Percentiles rank a stretch among this genome's conserved stretches.
phyloP scores from a whole-genome alignment of 2,113 vertebrate genomes.

The Alaudala cheleensis region DNA sequence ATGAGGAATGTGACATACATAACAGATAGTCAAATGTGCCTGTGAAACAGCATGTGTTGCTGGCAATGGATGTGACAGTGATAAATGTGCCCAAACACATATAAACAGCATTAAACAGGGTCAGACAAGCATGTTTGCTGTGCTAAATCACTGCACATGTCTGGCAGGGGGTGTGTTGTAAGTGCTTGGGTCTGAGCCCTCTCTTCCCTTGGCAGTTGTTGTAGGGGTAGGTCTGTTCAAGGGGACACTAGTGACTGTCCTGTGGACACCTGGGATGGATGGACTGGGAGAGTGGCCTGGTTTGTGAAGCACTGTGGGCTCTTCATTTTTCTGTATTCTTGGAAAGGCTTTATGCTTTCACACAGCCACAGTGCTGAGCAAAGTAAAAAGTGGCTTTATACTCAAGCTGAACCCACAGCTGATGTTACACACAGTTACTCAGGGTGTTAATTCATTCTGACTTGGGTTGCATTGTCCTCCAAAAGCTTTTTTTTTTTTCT shows the following conservation, averaged over 20 bases:
- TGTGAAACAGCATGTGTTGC: neutral
- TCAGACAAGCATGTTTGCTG: neutral
- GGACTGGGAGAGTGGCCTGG: neutral
- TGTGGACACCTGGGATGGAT: neutral
- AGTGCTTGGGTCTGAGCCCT: neutral
- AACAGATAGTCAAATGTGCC: neutral
- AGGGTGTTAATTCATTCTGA: neutral
- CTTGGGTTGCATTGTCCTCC: neutral
- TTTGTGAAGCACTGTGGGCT: neutral
- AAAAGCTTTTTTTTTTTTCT: neutral
- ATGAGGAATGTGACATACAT: neutral
- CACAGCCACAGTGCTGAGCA: rapidly evolving
- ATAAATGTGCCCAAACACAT: neutral
- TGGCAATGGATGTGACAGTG: neutral
- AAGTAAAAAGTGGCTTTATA: neutral
- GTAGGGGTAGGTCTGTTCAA: neutral
- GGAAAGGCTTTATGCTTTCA: neutral
- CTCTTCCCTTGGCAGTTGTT: neutral
- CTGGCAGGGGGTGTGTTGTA: neutral
- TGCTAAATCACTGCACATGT: neutral
- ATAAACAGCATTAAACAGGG: neutral
- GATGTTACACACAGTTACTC: neutral
- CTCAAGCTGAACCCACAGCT: neutral
- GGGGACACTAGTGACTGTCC: neutral
- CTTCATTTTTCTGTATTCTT: rapidly evolving